Conservation (phyloP, 1,140 invertebrate species). For the Epicauta chinensis region DNA sequence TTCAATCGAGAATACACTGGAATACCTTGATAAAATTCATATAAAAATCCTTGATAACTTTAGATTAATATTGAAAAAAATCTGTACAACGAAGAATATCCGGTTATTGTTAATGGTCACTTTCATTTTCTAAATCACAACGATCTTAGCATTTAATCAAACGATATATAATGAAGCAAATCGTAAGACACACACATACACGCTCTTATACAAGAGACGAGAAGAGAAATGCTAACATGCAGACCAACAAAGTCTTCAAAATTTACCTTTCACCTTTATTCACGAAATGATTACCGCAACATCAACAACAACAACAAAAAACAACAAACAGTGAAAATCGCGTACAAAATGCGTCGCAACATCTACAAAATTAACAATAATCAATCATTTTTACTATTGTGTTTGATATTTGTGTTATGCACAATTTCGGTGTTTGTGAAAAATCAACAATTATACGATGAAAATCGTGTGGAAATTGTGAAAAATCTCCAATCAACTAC, state of each 20-base stretch:
- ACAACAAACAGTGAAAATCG: constrained; percentile 16
- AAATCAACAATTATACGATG: not conserved
- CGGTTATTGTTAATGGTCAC: not conserved
- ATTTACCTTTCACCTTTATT: constrained; percentile 21
- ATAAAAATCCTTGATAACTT: not conserved
- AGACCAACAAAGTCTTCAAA: not conserved
- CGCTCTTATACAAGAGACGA: too few relatives aligned
- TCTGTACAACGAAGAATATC: constrained; percentile 1
- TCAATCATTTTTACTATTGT: constrained; percentile 1
- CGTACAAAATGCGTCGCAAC: constrained; percentile 7
- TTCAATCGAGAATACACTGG: too few relatives aligned
- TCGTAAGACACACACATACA: too few relatives aligned
- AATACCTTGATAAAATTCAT: too few relatives aligned
- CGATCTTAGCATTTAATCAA: not conserved
- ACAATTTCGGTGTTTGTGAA: constrained; percentile 6
- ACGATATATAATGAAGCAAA: not conserved
- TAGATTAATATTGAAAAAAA: not conserved
- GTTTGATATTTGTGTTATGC: constrained; percentile 5
- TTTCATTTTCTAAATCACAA: not conserved
- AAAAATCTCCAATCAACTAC: not conserved
- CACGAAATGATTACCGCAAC: not conserved
- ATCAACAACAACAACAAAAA: constrained; percentile 1
- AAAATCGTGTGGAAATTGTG: constrained; percentile 1
- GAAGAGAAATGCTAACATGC: not conserved
- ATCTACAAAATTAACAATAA: too few relatives aligned